Evolutionary conservation across 2,113 vertebrate genomes (phyloP).

Genomic region (Hyla sarda): DNA sequence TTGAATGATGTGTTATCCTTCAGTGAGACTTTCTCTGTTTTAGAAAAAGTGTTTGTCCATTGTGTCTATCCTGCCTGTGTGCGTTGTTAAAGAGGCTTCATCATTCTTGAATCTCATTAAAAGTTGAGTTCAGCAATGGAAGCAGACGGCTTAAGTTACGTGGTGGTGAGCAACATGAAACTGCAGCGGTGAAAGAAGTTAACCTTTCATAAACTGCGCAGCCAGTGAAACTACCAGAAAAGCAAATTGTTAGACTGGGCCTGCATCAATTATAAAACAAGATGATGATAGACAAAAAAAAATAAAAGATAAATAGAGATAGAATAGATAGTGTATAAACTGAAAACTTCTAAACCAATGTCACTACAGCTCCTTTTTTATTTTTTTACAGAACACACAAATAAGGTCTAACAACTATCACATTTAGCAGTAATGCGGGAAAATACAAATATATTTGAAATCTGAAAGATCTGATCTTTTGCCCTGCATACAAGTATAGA

Average conservation of each 20-base stretch:
- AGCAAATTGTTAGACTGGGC: not conserved
- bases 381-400: too few species aligned
- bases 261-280: not conserved
- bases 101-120: conserved; percentile 50
- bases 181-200: conserved; percentile 10
- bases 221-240: not conserved
- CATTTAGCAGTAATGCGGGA: too few species aligned
- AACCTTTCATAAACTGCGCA: conserved; percentile 13
- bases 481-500: too few species aligned
- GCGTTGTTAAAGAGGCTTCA: conserved; percentile 40
- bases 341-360: too few species aligned
- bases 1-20: conserved; percentile 11
- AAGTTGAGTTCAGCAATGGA: conserved; percentile 44
- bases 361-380: too few species aligned
- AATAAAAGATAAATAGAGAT: too few species aligned
- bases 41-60: conserved; percentile 42
- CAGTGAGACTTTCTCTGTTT: conserved; percentile 38
- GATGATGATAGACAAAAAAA: too few species aligned
- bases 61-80: conserved; percentile 39
- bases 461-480: too few species aligned
- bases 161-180: conserved; percentile 25
- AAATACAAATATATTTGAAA: too few species aligned
- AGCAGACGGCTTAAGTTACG: conserved; percentile 42
- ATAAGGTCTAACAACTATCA: too few species aligned
- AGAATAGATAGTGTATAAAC: too few species aligned